Conservation (phyloP, 2,113 vertebrate species). For the Nibea coibor region DNA sequence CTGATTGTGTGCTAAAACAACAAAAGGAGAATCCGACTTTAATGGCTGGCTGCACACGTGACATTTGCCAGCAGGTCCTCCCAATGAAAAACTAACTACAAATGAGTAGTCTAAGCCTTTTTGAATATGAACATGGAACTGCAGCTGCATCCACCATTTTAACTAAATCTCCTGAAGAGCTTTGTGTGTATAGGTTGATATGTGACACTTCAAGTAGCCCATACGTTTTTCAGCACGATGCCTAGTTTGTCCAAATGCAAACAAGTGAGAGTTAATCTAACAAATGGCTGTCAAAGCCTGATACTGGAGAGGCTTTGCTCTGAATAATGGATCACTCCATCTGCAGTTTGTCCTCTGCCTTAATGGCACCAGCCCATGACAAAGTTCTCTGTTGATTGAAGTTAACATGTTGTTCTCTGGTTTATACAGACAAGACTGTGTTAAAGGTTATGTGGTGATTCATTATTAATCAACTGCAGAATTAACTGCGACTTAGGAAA, state of each 20-base stretch:
- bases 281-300: slow-evolving; percentile 73
- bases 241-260: slow-evolving; percentile 59
- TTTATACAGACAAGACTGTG: slow-evolving; percentile 7
- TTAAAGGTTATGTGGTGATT: slow-evolving; percentile 44
- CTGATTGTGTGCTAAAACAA: background rate
- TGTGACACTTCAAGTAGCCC: slow-evolving; percentile 47
- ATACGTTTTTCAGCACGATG: slow-evolving; percentile 39
- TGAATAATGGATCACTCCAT: slow-evolving; percentile 77
- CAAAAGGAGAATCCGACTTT: background rate
- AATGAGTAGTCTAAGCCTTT: slow-evolving; percentile 9
- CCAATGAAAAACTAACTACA: slow-evolving; percentile 18
- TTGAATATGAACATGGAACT: slow-evolving; percentile 44
- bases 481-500: background rate
- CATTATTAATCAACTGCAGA: slow-evolving; percentile 22
- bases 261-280: slow-evolving; percentile 76
- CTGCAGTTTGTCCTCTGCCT: slow-evolving; percentile 51
- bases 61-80: slow-evolving; percentile 45
- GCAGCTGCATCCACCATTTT: background rate
- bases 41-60: slow-evolving; percentile 30
- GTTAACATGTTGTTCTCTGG: slow-evolving; percentile 41
- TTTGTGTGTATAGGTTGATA: background rate
- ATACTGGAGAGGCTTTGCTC: slow-evolving; percentile 61
- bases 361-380: slow-evolving; percentile 59
- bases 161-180: slow-evolving; percentile 3
- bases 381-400: slow-evolving; percentile 59